These are phyloP conservation scores for Gadus chalcogrammus DNA, from an alignment of 2,113 vertebrate species.

Conservation along the genomic window DNA sequence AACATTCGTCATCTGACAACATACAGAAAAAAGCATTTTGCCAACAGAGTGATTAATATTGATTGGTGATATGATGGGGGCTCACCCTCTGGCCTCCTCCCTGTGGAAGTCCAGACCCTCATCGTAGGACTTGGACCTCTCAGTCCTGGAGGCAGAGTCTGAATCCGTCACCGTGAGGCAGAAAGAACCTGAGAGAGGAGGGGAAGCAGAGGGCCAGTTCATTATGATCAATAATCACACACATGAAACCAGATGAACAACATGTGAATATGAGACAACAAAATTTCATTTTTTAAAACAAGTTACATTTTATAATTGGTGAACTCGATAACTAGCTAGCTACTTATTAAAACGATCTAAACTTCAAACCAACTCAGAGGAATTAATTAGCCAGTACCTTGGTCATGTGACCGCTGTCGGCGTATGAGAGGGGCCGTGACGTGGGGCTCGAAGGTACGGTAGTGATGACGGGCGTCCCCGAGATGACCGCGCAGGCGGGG, in stretches of 20 bases:
- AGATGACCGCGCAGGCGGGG: conserved; percentile 86
- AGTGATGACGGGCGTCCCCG: conserved; percentile 76
- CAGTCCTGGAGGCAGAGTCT: conserved; percentile 83
- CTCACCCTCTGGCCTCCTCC: conserved; percentile 87
- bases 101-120: conserved; percentile 94
- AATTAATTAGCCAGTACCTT: conserved; percentile 71
- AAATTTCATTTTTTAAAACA: no score
- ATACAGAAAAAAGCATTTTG: no score
- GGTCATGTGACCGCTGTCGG: conserved; percentile 92
- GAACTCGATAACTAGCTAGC: no score
- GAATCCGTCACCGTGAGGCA: conserved; percentile 81
- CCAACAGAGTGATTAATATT: no score
- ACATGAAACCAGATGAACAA: no score
- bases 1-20: no score
- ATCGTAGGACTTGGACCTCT: conserved; percentile 92
- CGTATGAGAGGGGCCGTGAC: conserved; percentile 83
- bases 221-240: no score
- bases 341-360: no score
- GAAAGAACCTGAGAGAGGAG: conserved; percentile 82
- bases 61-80: conserved; percentile 4
- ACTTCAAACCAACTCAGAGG: no score
- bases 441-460: conserved; percentile 82
- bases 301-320: no score
- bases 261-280: no score
- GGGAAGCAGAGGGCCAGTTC: background rate